Evolutionary conservation across 2,113 vertebrate genomes (phyloP).

Genomic region (Canis aureus): DNA sequence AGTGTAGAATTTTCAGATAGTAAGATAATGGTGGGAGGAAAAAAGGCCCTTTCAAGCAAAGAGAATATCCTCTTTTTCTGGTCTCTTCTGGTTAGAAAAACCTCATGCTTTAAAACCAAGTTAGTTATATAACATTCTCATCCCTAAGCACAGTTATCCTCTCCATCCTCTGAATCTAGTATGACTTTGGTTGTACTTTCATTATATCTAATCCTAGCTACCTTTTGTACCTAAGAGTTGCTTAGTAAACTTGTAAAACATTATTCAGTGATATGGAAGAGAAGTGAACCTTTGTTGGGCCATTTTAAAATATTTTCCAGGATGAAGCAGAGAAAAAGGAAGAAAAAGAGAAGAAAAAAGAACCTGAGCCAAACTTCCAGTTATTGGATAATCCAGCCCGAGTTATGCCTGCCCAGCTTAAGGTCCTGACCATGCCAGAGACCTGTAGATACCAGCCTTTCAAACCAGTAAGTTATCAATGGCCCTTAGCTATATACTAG

Average conservation of each 20-base stretch:
- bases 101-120: neutral
- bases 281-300: neutral
- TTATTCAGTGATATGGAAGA: neutral
- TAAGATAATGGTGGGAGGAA: neutral
- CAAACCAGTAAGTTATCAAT: conserved; percentile 92
- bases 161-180: neutral
- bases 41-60: neutral
- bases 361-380: conserved; percentile 97
- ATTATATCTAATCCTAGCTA: neutral
- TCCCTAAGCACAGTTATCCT: neutral
- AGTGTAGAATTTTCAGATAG: neutral
- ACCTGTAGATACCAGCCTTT: conserved; percentile 98
- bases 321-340: conserved; percentile 94
- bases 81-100: neutral
- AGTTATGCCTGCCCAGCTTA: conserved; percentile 98
- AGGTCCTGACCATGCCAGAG: conserved; percentile 97
- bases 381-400: conserved; percentile 97
- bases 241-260: neutral
- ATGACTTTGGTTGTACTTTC: neutral
- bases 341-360: conserved; percentile 98
- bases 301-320: conserved; percentile 69
- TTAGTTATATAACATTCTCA: neutral
- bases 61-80: neutral
- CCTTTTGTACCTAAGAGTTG: conserved; percentile 1
- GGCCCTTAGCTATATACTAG: neutral